Evolutionary conservation across 2,113 vertebrate genomes (phyloP).

Genomic region (Ptilorrhoa leucosticta): DNA sequence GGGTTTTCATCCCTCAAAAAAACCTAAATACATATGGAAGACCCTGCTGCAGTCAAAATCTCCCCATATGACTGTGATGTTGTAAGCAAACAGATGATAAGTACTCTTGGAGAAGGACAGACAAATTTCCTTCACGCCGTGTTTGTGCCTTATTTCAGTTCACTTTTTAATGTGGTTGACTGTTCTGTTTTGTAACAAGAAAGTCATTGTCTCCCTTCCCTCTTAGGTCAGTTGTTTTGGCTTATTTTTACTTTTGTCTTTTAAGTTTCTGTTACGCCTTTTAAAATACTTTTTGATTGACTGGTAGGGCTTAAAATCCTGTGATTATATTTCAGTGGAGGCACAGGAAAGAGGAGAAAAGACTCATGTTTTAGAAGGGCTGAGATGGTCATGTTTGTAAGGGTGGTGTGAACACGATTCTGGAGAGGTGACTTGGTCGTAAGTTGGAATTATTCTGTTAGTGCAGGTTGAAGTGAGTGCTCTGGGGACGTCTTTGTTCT

Average conservation of each 20-base stretch:
- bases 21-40: rapidly evolving
- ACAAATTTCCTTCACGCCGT: background rate
- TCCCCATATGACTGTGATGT: background rate
- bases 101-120: background rate
- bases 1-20: background rate
- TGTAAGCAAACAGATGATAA: background rate
- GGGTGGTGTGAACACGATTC: background rate
- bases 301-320: background rate
- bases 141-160: background rate
- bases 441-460: background rate
- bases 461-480: background rate
- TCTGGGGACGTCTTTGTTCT: background rate
- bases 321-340: background rate
- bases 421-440: background rate
- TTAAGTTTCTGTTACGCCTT: background rate
- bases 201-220: background rate
- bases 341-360: background rate
- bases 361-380: background rate
- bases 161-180: background rate
- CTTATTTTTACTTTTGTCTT: background rate
- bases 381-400: background rate
- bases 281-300: background rate
- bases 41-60: background rate
- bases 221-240: background rate
- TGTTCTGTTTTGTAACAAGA: background rate